These are phyloP conservation scores for Hypsopygia costalis DNA, from an alignment of 2,888 invertebrate species.

Conservation along the genomic window DNA sequence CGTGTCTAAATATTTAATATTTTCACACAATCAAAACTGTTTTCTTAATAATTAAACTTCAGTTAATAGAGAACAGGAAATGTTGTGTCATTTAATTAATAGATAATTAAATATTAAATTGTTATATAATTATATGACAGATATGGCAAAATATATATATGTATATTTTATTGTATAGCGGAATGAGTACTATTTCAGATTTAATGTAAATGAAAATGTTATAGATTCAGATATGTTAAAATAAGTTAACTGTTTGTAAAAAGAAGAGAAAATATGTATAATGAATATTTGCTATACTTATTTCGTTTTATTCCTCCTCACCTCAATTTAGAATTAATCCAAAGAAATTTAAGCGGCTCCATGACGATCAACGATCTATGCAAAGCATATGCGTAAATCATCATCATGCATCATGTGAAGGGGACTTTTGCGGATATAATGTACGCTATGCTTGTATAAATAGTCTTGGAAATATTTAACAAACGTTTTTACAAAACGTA, in stretches of 20 bases:
- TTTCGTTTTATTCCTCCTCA: constrained; percentile 54
- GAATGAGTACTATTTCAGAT: constrained; percentile 74
- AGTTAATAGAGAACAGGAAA: constrained; percentile 55
- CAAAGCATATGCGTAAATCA: too few species aligned
- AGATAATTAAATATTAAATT: constrained; percentile 55
- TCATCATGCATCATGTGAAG: too few species aligned
- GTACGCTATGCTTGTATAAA: too few species aligned
- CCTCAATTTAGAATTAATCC: neutral
- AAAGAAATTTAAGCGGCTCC: too few species aligned
- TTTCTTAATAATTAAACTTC: constrained; percentile 54
- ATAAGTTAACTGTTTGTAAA: constrained; percentile 80
- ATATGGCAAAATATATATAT: constrained; percentile 69
- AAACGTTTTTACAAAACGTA: too few species aligned
- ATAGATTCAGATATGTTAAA: constrained; percentile 74
- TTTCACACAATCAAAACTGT: constrained; percentile 27
- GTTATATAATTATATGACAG: constrained; percentile 73
- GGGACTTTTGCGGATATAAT: too few species aligned
- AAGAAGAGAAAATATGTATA: constrained; percentile 78
- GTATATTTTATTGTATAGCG: constrained; percentile 78
- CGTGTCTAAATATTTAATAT: constrained; percentile 12
- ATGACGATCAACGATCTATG: too few species aligned
- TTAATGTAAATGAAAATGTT: constrained; percentile 77
- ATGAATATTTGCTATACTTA: constrained; percentile 70
- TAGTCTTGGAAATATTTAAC: too few species aligned
- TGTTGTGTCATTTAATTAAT: constrained; percentile 74